phyloP scores from a whole-genome alignment of 1,140 invertebrate genomes.

The Argopecten irradians region DNA sequence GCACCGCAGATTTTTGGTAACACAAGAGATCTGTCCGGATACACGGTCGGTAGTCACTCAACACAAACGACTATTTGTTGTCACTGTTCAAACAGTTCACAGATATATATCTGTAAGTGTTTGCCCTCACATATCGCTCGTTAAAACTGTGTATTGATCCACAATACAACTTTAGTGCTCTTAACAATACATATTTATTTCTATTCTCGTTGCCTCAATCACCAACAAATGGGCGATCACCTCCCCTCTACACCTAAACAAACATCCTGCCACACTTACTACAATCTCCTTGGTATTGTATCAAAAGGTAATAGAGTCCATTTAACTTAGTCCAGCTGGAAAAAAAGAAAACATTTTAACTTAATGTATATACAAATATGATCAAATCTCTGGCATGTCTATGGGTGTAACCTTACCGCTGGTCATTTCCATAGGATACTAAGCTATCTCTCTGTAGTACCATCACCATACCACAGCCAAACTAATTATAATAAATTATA shows the following conservation, averaged over 20 bases:
- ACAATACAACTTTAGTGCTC: not conserved
- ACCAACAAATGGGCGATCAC: not conserved
- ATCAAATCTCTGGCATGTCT: not conserved
- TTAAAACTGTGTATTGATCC: not conserved
- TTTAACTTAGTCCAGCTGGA: not conserved
- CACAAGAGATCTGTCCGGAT: not conserved
- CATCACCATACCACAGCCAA: not conserved
- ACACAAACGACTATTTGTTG: not conserved
- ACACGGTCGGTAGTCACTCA: not conserved
- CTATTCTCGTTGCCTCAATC: not conserved
- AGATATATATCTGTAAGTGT: not conserved
- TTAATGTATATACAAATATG: not conserved
- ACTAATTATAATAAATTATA: not conserved
- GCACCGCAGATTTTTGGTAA: not conserved
- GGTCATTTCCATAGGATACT: not conserved
- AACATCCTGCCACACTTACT: constrained; percentile 1
- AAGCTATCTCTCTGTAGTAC: not conserved
- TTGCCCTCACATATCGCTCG: not conserved
- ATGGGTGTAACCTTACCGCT: not conserved
- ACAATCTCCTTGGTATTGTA: not conserved
- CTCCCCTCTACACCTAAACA: not conserved
- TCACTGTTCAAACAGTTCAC: not conserved
- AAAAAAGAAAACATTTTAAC: not conserved
- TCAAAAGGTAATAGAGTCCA: not conserved
- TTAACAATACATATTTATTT: not conserved